Conservation (phyloP, 2,797 vertebrate species). For the Phoebastria nigripes region DNA sequence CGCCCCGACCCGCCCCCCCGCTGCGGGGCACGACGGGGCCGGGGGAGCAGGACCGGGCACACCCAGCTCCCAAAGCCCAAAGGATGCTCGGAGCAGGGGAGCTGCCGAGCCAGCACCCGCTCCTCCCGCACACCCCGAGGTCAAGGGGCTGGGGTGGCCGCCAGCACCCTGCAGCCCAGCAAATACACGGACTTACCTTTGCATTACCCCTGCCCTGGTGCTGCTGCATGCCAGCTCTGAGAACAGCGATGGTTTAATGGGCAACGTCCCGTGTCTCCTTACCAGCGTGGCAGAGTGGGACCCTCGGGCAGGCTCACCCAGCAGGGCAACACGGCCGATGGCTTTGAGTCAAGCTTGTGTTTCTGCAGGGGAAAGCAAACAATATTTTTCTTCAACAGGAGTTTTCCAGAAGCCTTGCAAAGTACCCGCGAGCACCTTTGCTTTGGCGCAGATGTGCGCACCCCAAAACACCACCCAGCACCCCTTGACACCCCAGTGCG, state of each 20-base stretch:
- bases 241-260: accelerated
- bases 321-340: accelerated
- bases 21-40: accelerated
- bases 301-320: neutral
- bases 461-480: accelerated
- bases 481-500: accelerated
- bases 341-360: neutral
- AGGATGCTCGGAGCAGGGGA: neutral
- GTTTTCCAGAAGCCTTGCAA: neutral
- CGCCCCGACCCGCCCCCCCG: too few species aligned
- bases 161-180: neutral
- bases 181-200: neutral
- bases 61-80: neutral
- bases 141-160: accelerated
- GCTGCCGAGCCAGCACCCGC: neutral
- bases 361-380: neutral
- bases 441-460: neutral
- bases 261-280: neutral
- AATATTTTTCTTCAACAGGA: neutral
- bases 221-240: neutral
- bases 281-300: accelerated
- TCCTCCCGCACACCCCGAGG: accelerated
- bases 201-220: neutral
- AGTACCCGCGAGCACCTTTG: neutral
- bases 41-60: neutral